These are phyloP conservation scores for Sylvia atricapilla DNA, from an alignment of 2,113 vertebrate genomes.

Conservation along the genomic window DNA sequence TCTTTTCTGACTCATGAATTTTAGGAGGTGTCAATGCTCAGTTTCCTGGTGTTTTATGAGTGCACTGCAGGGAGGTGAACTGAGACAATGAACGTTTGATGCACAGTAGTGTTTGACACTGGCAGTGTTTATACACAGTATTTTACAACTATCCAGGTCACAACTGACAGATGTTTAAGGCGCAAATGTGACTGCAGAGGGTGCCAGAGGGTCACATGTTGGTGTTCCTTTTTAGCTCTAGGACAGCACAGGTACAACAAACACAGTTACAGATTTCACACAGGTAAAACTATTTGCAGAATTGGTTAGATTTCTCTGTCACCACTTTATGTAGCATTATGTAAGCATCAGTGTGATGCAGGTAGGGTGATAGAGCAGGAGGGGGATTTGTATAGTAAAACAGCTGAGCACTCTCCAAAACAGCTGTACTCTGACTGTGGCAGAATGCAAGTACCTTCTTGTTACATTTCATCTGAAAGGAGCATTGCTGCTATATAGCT, in stretches of 20 bases:
- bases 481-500: background rate
- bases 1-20: background rate
- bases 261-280: background rate
- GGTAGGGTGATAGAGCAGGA: background rate
- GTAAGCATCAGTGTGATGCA: background rate
- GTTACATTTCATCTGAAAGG: background rate
- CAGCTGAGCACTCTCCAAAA: background rate
- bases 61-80: background rate
- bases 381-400: background rate
- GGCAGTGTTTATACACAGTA: background rate
- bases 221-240: background rate
- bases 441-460: background rate
- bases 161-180: background rate
- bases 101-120: background rate
- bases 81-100: background rate
- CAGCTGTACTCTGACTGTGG: background rate
- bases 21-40: background rate
- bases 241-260: rapidly evolving
- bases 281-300: background rate
- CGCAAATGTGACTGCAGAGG: background rate
- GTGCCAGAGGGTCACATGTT: background rate
- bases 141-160: background rate
- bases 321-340: background rate
- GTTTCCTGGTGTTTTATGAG: background rate
- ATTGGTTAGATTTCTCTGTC: background rate